phyloP scores from a whole-genome alignment of 92 coral and sea anemone genomes.

The Palythoa grandis region DNA sequence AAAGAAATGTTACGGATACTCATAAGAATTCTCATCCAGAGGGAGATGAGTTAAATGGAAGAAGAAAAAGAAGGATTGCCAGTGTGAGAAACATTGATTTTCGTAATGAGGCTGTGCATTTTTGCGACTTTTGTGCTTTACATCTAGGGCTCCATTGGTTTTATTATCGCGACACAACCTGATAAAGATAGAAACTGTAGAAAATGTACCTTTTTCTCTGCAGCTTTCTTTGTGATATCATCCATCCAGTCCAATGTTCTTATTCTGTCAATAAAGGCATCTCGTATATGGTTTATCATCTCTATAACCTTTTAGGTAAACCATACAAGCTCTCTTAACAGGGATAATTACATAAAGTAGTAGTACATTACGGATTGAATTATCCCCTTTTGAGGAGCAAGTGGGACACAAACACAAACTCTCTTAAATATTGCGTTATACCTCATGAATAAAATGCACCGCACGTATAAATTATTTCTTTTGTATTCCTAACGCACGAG shows the following conservation, averaged over 20 bases:
- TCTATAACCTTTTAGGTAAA: conserved; percentile 9
- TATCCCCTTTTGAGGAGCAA: too few relatives aligned
- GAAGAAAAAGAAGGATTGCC: too few relatives aligned
- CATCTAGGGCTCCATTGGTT: background rate
- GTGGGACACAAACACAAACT: too few relatives aligned
- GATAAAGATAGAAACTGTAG: too few relatives aligned
- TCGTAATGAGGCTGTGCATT: background rate
- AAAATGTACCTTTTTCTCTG: conserved; percentile 17
- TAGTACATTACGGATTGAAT: too few relatives aligned
- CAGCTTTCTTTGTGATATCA: conserved; percentile 24
- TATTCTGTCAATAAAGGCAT: conserved; percentile 19
- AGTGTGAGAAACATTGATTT: background rate
- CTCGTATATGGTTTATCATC: conserved; percentile 33
- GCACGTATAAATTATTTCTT: too few relatives aligned
- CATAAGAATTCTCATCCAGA: too few relatives aligned
- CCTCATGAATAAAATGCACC: too few relatives aligned
- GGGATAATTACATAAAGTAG: too few relatives aligned
- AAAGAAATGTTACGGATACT: background rate
- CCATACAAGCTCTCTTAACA: background rate
- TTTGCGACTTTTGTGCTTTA: background rate
- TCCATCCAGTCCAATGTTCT: conserved; percentile 38
- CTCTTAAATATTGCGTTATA: too few relatives aligned
- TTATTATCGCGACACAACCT: background rate
- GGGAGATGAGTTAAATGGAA: too few relatives aligned
- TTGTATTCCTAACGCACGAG: too few relatives aligned